These are phyloP conservation scores for Montipora efflorescens DNA, from an alignment of 64 coral and sea anemone species.

Conservation along the genomic window DNA sequence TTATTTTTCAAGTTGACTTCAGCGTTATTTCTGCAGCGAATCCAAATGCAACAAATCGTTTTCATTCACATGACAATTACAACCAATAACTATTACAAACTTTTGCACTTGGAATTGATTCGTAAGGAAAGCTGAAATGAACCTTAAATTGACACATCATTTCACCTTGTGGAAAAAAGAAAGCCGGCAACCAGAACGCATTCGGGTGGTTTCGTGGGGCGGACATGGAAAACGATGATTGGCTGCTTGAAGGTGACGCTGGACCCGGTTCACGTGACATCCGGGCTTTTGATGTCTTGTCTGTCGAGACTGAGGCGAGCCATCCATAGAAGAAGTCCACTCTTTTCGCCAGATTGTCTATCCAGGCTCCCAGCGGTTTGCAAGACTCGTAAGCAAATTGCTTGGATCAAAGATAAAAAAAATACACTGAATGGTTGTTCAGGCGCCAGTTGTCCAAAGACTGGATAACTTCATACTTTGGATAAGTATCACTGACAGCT, in stretches of 20 bases:
- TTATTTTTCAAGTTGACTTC: too few relatives aligned
- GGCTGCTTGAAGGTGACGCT: conserved; percentile 38
- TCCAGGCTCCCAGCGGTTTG: conserved; percentile 92
- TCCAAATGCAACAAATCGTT: too few relatives aligned
- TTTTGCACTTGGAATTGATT: too few relatives aligned
- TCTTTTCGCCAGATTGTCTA: conserved; percentile 83
- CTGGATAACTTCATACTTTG: too few relatives aligned
- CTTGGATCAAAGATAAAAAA: conserved; percentile 21
- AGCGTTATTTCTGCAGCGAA: too few relatives aligned
- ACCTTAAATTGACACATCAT: too few relatives aligned
- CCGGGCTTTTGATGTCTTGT: conserved; percentile 18
- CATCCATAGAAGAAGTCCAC: conserved; percentile 92
- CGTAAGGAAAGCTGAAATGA: too few relatives aligned
- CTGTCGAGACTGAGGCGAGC: conserved; percentile 51
- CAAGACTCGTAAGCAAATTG: conserved; percentile 82
- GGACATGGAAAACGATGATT: conserved; percentile 43
- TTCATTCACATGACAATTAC: too few relatives aligned
- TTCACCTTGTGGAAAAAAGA: conserved; percentile 96
- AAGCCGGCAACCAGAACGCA: conserved; percentile 96
- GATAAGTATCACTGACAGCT: too few relatives aligned
- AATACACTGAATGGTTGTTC: too few relatives aligned
- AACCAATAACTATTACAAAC: too few relatives aligned
- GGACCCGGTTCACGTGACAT: conserved; percentile 29
- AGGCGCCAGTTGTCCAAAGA: too few relatives aligned
- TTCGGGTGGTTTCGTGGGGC: conserved; percentile 59